Conservation (phyloP, 2,797 vertebrate genomes). For the Pseudochaenichthys georgianus region DNA sequence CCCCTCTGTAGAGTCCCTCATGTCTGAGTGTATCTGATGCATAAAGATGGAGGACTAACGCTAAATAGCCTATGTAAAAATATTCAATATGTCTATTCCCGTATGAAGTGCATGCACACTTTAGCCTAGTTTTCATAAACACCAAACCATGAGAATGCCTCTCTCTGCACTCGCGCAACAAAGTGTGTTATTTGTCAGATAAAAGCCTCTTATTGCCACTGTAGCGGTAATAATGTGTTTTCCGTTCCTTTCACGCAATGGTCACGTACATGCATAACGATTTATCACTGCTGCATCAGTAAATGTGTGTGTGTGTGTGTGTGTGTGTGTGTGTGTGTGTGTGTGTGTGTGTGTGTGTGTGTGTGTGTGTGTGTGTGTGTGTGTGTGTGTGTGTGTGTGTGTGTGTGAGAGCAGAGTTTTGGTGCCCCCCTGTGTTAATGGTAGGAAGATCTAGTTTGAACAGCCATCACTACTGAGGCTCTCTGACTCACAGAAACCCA, state of each 20-base stretch:
- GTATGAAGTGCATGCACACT: neutral
- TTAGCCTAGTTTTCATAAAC: neutral
- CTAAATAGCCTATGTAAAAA: slow-evolving; percentile 16
- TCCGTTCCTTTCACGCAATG: neutral
- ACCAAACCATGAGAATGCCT: neutral
- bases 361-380: slow-evolving; percentile 2
- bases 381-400: neutral
- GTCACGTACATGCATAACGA: neutral
- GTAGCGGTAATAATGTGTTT: slow-evolving; percentile 8
- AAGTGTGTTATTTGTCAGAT: slow-evolving; percentile 14
- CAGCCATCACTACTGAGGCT: neutral
- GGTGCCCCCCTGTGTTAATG: slow-evolving; percentile 72
- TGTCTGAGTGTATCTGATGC: neutral
- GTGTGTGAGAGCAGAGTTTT: slow-evolving; percentile 60
- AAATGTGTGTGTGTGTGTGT: slow-evolving; percentile 9
- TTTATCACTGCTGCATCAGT: slow-evolving; percentile 1
- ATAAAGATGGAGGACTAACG: slow-evolving; percentile 8
- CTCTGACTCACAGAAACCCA: too few relatives aligned
- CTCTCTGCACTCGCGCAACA: neutral
- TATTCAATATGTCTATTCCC: neutral
- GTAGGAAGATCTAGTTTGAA: slow-evolving; percentile 35
- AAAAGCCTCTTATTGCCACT: slow-evolving; percentile 15
- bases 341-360: slow-evolving; percentile 12
- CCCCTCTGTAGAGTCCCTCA: neutral
- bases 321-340: slow-evolving; percentile 21